Percentiles rank a stretch among this genome's conserved stretches.
Evolutionary conservation across 1,140 invertebrate species (phyloP).

Genomic region (Neelides sp.): DNA sequence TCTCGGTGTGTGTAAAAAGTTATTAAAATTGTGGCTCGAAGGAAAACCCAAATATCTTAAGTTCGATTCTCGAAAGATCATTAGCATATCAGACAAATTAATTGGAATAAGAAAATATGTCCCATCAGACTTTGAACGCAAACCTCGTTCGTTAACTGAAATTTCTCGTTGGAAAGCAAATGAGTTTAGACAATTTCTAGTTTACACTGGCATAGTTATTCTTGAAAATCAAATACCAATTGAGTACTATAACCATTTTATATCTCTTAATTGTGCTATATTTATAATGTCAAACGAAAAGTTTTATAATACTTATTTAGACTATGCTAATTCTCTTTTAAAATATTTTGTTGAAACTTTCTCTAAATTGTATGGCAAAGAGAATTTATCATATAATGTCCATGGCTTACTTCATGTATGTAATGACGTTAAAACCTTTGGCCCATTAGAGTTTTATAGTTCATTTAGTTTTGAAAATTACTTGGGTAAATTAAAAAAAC

Average conservation of each 20-base stretch:
- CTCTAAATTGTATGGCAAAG: not conserved
- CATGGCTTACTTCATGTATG: not conserved
- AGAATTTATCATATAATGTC: not conserved
- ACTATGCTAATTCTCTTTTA: not conserved
- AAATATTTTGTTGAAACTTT: not conserved
- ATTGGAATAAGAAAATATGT: not conserved
- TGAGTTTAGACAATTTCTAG: not conserved
- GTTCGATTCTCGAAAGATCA: not conserved
- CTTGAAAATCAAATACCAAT: not conserved
- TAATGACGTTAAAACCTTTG: not conserved
- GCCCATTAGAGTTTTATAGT: not conserved
- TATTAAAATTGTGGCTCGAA: not conserved
- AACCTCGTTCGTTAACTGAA: not conserved
- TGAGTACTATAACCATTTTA: not conserved
- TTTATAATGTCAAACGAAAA: not conserved
- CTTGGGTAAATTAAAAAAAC: slow-evolving; percentile 1
- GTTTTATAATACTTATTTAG: not conserved
- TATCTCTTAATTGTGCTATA: not conserved
- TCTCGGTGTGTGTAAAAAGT: slow-evolving; percentile 6
- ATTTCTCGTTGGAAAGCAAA: not conserved
- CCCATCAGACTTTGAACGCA: not conserved
- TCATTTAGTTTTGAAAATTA: slow-evolving; percentile 6
- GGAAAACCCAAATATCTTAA: not conserved
- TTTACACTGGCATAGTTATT: not conserved
- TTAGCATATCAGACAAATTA: not conserved